phyloP scores from a whole-genome alignment of 1,140 invertebrate genomes.

The Anagrus nilaparvatae region DNA sequence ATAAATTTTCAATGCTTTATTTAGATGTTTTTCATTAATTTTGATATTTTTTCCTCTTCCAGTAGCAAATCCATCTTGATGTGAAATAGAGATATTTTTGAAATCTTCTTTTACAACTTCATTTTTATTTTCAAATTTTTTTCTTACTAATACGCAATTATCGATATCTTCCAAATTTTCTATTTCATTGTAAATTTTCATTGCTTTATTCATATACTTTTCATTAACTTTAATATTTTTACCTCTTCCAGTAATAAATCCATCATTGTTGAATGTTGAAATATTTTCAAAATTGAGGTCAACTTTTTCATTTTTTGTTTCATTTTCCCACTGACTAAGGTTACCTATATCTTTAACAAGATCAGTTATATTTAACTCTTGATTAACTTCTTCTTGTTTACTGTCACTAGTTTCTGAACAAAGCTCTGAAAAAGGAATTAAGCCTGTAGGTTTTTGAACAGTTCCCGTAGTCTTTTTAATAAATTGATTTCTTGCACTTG shows the following conservation, averaged over 20 bases:
- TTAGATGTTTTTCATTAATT: constrained; percentile 5
- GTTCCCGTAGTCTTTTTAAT: background rate
- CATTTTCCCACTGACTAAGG: too few relatives aligned
- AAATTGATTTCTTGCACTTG: constrained; percentile 19
- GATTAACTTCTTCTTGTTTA: too few relatives aligned
- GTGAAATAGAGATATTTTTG: constrained; percentile 1
- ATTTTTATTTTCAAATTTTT: constrained; percentile 11
- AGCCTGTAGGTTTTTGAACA: constrained; percentile 1
- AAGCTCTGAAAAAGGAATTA: constrained; percentile 4
- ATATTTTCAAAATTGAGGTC: background rate
- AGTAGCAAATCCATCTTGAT: constrained; percentile 26
- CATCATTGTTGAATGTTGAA: constrained; percentile 9
- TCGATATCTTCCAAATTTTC: constrained; percentile 8
- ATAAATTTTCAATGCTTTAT: constrained; percentile 16
- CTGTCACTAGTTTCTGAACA: constrained; percentile 3
- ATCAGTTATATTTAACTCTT: background rate
- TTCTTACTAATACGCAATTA: constrained; percentile 7
- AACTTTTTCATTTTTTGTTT: background rate
- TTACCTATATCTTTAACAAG: background rate
- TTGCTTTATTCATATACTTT: constrained; percentile 18
- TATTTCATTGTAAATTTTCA: constrained; percentile 11
- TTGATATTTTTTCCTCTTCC: constrained; percentile 23
- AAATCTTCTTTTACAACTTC: background rate
- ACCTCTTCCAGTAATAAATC: constrained; percentile 35
- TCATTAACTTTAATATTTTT: constrained; percentile 21